Base-by-base conservation (phyloP, 2,113 vertebrate species). In the Thinocorus orbignyianus region DNA sequence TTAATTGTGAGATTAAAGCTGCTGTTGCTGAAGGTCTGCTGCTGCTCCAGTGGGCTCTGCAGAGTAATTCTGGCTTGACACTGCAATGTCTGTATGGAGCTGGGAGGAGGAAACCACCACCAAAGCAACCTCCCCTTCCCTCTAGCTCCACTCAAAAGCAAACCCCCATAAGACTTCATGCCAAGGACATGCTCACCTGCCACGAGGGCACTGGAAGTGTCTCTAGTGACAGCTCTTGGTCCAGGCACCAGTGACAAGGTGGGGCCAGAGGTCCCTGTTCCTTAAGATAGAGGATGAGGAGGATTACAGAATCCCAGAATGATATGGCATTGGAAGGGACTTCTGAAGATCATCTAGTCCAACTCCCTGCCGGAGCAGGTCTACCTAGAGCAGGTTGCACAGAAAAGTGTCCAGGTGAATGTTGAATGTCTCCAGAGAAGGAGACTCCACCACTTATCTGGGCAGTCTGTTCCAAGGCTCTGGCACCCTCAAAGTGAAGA, bases 21-120 rank as follows among this genome's bases (percentile, higher is more conserved):
- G 5, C 41, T 4, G 26, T 31, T 90, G 4, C 37, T 65, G 74
- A 54, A 64, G 33, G 22, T 14, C 80, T 90, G 65, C 54, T 33
- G 81, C 81, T 64, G 55, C 74, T 46, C 41, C 0, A 3, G 68
- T 10, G 62, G 72, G 42, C 64, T 81, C n/a, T 60, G 66, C 57
- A 33, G 52, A 0, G 5, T 46, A 14, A 37, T 16, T 23, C 46
- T 54, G 15, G 16, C 61, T 19, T 10, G 49, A 17, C 15, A 1
- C 37, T 1, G 1, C 57, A 35, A 64, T 0, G 0, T 26, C 41
- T 26, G 26, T 13, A 73, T 0, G 0, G 22, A 17, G 30, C 1
- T 25, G 25, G 3, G 51, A 61, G 48, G 16, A 74, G 44, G 13
- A 79, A 85, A 81, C 18, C 35, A 10, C 25, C n/a, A 7, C 46